Percentiles rank a stretch among this genome's conserved stretches.
Evolutionary conservation across 2,113 vertebrate species (phyloP).

Genomic region (Anguilla rostrata): DNA sequence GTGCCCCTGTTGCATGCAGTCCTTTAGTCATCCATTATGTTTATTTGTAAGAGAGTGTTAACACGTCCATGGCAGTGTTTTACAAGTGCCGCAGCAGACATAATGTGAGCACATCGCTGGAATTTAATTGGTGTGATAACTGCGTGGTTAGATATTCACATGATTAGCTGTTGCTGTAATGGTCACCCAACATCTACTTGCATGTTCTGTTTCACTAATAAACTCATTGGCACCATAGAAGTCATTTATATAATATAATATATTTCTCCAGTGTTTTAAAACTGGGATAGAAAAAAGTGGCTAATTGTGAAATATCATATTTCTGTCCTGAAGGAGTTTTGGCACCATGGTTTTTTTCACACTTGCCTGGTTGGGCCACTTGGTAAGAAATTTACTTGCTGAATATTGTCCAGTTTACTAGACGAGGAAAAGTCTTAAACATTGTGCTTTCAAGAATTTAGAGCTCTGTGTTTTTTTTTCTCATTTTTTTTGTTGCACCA

Average conservation of each 20-base stretch:
- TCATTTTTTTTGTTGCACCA: too few species aligned
- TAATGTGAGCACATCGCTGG: background rate
- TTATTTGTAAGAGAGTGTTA: background rate
- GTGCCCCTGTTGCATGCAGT: background rate
- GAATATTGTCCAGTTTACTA: too few species aligned
- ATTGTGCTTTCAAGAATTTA: too few species aligned
- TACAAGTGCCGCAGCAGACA: background rate
- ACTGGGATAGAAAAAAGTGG: background rate
- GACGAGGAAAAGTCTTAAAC: too few species aligned
- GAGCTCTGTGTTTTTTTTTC: too few species aligned
- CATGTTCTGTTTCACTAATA: background rate
- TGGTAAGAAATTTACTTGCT: too few species aligned
- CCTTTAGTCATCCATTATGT: background rate
- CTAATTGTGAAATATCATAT: background rate
- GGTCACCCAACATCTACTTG: background rate
- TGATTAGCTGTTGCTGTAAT: background rate
- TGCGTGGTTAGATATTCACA: background rate
- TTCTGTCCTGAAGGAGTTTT: background rate
- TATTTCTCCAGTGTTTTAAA: too few species aligned
- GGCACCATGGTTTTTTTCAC: too few species aligned
- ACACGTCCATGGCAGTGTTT: background rate
- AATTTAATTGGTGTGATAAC: background rate
- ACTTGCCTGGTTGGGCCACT: too few species aligned
- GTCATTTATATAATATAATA: too few species aligned
- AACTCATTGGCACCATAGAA: background rate